phyloP scores from a whole-genome alignment of 2,113 vertebrate genomes.

The Pycnonotus jocosus region DNA sequence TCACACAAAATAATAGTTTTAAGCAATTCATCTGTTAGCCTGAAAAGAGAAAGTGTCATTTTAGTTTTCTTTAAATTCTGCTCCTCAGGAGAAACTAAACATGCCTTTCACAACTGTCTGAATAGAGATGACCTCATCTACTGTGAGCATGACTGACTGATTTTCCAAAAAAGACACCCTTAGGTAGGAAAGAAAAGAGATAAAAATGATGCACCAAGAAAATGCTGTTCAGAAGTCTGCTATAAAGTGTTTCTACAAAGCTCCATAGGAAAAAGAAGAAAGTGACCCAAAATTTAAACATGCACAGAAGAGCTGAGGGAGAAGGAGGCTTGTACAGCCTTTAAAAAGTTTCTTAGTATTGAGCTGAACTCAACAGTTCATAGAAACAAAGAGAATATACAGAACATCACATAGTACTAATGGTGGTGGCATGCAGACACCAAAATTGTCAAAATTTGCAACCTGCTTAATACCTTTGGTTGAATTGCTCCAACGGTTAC shows the following conservation, averaged over 20 bases:
- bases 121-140: slow-evolving; percentile 49
- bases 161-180: slow-evolving; percentile 54
- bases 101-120: slow-evolving; percentile 25
- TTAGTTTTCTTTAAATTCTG: slow-evolving; percentile 40
- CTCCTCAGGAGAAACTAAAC: slow-evolving; percentile 49
- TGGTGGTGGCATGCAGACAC: slow-evolving; percentile 84
- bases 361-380: slow-evolving; percentile 53
- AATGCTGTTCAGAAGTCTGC: slow-evolving; percentile 38
- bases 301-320: slow-evolving; percentile 67
- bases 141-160: slow-evolving; percentile 41
- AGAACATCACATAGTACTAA: slow-evolving; percentile 76
- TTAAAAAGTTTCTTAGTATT: slow-evolving; percentile 49
- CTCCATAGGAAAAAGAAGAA: slow-evolving; percentile 56
- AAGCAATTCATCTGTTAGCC: slow-evolving; percentile 32
- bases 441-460: slow-evolving; percentile 87
- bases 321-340: not conserved
- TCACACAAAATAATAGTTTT: slow-evolving; percentile 51
- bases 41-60: slow-evolving; percentile 50
- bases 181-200: slow-evolving; percentile 48
- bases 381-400: slow-evolving; percentile 72
- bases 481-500: slow-evolving; percentile 99
- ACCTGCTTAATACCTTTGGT: slow-evolving; percentile 96
- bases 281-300: slow-evolving; percentile 66
- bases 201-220: slow-evolving; percentile 1
- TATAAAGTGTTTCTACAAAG: slow-evolving; percentile 57